phyloP scores from a whole-genome alignment of 2,797 vertebrate species.

The Crenichthys baileyi region DNA sequence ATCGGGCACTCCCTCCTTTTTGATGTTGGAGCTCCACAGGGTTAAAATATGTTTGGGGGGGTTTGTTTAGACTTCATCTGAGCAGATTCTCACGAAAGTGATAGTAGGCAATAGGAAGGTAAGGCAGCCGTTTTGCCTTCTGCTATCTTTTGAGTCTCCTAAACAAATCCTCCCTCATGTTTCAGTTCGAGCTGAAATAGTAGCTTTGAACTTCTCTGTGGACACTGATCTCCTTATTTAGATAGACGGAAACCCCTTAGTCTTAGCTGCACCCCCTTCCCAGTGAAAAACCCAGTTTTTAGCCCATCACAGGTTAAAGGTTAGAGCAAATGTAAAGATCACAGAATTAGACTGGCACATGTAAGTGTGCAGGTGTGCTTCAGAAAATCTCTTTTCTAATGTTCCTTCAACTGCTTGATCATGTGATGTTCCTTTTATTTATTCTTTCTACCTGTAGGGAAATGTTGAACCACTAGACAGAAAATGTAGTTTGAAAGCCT shows the following conservation, averaged over 20 bases:
- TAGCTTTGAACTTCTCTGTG: conserved; percentile 36
- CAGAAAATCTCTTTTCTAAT: not conserved
- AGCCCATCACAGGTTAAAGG: conserved; percentile 57
- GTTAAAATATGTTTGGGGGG: conserved; percentile 30
- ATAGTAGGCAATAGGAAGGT: too few relatives aligned
- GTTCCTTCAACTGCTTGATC: conserved; percentile 1
- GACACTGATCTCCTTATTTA: conserved; percentile 3
- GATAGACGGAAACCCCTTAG: conserved; percentile 36
- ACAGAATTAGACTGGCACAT: conserved; percentile 15
- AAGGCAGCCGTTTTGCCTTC: conserved; percentile 21
- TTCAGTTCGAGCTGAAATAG: conserved; percentile 13
- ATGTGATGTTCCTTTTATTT: not conserved
- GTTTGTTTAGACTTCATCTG: conserved; percentile 53
- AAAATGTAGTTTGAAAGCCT: not conserved
- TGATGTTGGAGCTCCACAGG: conserved; percentile 12
- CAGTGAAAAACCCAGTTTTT: conserved; percentile 24
- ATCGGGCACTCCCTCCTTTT: conserved; percentile 38
- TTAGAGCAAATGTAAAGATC: conserved; percentile 49
- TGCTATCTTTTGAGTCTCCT: conserved; percentile 25
- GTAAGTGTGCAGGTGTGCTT: not conserved
- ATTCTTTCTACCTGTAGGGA: not conserved
- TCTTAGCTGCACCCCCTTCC: conserved; percentile 15
- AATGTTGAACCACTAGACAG: not conserved
- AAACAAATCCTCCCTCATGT: conserved; percentile 27
- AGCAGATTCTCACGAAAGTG: conserved; percentile 16